A percentile compares a stretch with the other conserved stretches of the same genome.
phyloP scores from a whole-genome alignment of 2,113 vertebrate genomes.

The Nothoprocta pentlandii region DNA sequence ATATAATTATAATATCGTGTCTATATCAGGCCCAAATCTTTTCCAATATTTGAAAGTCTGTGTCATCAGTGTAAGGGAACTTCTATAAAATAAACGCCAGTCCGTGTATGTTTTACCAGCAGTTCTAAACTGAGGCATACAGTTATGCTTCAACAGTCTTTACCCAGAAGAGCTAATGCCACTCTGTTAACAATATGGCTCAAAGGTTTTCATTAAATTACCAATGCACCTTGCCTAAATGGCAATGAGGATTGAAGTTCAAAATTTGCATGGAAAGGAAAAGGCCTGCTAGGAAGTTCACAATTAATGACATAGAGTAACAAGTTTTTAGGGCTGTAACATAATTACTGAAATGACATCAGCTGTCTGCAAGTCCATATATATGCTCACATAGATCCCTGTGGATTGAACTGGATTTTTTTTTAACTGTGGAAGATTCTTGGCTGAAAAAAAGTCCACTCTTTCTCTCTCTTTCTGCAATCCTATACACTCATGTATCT shows the following conservation, averaged over 20 bases:
- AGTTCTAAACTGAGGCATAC: neutral
- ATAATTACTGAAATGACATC: neutral
- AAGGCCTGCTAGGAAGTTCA: neutral
- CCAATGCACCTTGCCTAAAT: neutral
- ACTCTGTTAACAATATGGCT: neutral
- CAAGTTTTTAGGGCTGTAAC: neutral
- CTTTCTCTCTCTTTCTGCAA: neutral
- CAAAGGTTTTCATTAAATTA: neutral
- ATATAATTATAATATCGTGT: neutral
- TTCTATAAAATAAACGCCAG: neutral
- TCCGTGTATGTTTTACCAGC: neutral
- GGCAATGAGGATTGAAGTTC: neutral
- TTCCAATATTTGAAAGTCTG: neutral
- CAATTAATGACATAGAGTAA: neutral
- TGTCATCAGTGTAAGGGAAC: neutral
- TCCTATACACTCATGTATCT: rapidly evolving
- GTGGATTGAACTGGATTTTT: neutral
- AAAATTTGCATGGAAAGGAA: neutral
- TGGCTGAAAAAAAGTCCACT: neutral
- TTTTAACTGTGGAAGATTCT: neutral
- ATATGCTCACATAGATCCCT: neutral
- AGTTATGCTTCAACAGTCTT: neutral
- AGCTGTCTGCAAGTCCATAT: neutral
- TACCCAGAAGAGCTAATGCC: neutral
- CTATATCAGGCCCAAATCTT: neutral